phyloP scores from a whole-genome alignment of 2,888 invertebrate species.

The Limenitis camilla region DNA sequence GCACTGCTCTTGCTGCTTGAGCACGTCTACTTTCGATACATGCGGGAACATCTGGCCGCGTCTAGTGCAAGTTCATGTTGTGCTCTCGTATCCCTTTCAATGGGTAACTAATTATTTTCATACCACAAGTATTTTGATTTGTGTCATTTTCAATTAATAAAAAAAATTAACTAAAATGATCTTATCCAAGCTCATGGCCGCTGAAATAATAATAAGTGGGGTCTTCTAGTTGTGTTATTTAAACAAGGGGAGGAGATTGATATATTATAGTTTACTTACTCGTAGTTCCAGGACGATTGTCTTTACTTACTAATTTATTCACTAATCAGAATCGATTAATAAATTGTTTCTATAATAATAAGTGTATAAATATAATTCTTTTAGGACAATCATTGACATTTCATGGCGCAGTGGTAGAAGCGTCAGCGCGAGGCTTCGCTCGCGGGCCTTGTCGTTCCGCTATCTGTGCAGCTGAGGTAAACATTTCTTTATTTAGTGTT shows the following conservation, averaged over 20 bases:
- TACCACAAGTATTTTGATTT: no score
- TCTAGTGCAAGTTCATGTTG: constrained; percentile 94
- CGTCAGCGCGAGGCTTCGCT: constrained; percentile 57
- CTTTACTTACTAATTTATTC: neutral
- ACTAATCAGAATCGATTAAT: neutral
- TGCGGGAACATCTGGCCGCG: constrained; percentile 89
- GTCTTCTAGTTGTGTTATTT: no score
- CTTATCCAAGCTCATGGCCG: no score
- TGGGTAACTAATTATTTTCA: constrained; percentile 74
- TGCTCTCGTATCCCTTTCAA: constrained; percentile 92
- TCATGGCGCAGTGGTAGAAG: constrained; percentile 65
- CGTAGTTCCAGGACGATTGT: neutral
- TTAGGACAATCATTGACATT: constrained; percentile 77
- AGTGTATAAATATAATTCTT: neutral
- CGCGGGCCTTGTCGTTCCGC: constrained; percentile 77
- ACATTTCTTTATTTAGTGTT: no score
- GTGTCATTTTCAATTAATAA: no score
- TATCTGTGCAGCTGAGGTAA: constrained; percentile 85
- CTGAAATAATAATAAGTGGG: no score
- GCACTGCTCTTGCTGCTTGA: constrained; percentile 90
- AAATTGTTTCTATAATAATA: neutral
- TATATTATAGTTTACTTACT: no score
- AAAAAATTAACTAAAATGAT: no score
- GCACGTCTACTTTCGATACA: constrained; percentile 95
- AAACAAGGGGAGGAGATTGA: no score